phyloP scores from a whole-genome alignment of 2,113 vertebrate species.

The Hystrix cristata region DNA sequence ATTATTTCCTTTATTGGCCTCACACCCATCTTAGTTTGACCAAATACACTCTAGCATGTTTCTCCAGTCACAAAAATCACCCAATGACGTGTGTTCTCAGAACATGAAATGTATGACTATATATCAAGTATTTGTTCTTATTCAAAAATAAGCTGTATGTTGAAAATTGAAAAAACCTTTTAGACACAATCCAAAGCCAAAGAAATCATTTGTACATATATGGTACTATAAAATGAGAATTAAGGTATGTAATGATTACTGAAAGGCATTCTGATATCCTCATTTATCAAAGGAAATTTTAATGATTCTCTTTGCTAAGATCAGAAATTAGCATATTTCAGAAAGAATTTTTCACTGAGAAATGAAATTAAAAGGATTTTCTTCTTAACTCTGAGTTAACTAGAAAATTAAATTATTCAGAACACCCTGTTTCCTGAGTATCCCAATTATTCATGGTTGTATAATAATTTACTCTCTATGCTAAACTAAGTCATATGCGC shows the following conservation, averaged over 20 bases:
- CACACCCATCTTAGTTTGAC: not conserved
- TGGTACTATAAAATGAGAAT: constrained; percentile 14
- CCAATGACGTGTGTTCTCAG: not conserved
- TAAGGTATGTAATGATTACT: constrained; percentile 46
- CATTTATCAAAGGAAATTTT: constrained; percentile 58
- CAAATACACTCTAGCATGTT: not conserved
- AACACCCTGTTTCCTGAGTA: constrained; percentile 1
- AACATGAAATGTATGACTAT: not conserved
- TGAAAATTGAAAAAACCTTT: not conserved
- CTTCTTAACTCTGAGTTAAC: constrained; percentile 51
- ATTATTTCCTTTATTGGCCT: not conserved
- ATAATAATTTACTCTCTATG: constrained; percentile 4
- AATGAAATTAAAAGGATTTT: constrained; percentile 62
- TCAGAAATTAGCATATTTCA: constrained; percentile 61
- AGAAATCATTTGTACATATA: not conserved
- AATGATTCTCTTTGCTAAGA: constrained; percentile 31
- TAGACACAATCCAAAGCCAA: not conserved
- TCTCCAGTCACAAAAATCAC: not conserved
- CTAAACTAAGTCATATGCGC: not conserved
- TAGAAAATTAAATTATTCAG: constrained; percentile 69
- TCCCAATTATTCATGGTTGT: constrained; percentile 45
- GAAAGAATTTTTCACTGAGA: constrained; percentile 36
- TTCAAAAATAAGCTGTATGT: not conserved
- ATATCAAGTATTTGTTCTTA: not conserved
- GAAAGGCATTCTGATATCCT: constrained; percentile 34